These are phyloP conservation scores for Manacus vitellinus DNA, from an alignment of 2,113 vertebrate genomes.

Conservation along the genomic window DNA sequence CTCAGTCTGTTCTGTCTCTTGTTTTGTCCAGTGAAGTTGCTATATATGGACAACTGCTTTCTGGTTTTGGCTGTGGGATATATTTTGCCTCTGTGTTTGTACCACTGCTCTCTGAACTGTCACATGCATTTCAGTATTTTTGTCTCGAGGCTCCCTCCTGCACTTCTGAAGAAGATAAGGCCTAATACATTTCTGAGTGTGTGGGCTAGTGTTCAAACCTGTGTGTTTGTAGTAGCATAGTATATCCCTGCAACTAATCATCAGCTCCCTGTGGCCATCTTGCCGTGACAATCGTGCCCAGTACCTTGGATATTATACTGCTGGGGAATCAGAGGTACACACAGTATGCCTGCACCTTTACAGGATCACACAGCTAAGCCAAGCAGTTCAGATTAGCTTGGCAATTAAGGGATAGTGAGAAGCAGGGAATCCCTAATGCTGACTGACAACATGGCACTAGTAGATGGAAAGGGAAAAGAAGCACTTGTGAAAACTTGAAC, in stretches of 20 bases:
- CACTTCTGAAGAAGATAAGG: background rate
- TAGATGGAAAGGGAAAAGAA: background rate
- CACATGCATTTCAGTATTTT: background rate
- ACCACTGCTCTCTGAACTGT: background rate
- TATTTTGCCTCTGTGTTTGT: background rate
- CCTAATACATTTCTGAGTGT: background rate
- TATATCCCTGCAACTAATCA: background rate
- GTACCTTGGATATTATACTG: background rate
- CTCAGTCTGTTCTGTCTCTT: background rate
- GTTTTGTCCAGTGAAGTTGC: background rate
- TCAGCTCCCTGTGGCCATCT: background rate
- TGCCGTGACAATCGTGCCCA: background rate
- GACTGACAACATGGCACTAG: background rate
- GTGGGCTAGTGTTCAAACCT: background rate
- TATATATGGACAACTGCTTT: background rate
- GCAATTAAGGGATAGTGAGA: slow-evolving; percentile 40
- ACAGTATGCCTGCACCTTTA: background rate
- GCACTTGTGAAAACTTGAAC: background rate
- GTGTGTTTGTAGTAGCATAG: background rate
- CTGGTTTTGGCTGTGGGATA: background rate
- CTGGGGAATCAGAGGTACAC: background rate
- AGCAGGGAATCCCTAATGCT: slow-evolving; percentile 20
- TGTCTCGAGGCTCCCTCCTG: background rate
- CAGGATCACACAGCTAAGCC: slow-evolving; percentile 25
- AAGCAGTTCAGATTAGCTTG: slow-evolving; percentile 10